Evolutionary conservation across 2,888 invertebrate species (phyloP).

Genomic region (Ormyrus nitidulus): DNA sequence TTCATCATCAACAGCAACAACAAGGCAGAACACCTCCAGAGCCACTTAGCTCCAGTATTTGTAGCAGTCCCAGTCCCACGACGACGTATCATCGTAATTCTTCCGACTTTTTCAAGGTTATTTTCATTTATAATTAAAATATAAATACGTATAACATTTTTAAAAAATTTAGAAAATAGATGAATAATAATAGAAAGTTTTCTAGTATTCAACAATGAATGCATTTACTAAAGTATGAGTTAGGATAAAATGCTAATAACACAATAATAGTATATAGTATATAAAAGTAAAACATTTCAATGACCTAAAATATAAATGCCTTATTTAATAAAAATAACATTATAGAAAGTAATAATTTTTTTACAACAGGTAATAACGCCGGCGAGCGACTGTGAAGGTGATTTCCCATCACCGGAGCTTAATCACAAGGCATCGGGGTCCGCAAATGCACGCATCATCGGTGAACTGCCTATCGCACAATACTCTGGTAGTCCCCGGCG

Average conservation of each 20-base stretch:
- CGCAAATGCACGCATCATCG: slow-evolving; percentile 81
- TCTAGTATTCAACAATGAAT: no score
- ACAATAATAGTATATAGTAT: no score
- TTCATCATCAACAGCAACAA: slow-evolving; percentile 49
- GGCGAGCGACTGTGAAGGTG: slow-evolving; percentile 71
- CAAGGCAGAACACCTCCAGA: slow-evolving; percentile 69
- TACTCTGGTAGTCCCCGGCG: slow-evolving; percentile 94
- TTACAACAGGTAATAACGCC: slow-evolving; percentile 68
- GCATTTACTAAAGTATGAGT: no score
- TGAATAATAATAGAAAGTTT: no score
- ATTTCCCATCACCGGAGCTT: slow-evolving; percentile 71
- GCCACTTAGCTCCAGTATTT: slow-evolving; percentile 72
- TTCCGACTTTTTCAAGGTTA: slow-evolving; percentile 77
- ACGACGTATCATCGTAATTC: slow-evolving; percentile 74
- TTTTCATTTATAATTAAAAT: neutral
- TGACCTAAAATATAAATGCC: no score
- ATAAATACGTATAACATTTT: no score
- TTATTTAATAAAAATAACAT: no score
- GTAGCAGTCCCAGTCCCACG: slow-evolving; percentile 73
- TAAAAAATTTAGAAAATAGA: no score
- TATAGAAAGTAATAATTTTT: no score
- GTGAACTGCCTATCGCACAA: slow-evolving; percentile 92
- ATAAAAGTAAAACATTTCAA: no score
- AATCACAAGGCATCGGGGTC: slow-evolving; percentile 67
- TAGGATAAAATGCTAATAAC: no score